These are phyloP conservation scores for Penelope pileata DNA, from an alignment of 2,113 vertebrate genomes.

Conservation along the genomic window DNA sequence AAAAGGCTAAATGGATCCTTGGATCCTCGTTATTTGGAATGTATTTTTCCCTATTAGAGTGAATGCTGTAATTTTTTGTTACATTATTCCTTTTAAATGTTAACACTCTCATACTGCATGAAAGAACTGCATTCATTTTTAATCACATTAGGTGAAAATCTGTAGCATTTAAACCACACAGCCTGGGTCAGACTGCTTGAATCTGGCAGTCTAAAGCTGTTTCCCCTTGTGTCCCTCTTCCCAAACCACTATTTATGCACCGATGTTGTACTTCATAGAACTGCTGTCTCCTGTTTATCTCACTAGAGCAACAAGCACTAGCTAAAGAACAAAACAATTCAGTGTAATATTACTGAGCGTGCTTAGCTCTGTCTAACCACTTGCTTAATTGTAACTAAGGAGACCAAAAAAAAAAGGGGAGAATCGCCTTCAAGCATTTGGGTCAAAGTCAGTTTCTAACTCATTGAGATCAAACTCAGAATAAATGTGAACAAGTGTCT, in stretches of 20 bases:
- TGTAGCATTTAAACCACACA: neutral
- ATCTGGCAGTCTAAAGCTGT: neutral
- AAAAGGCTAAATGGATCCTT: neutral
- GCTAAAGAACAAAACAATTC: neutral
- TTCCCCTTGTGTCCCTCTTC: neutral
- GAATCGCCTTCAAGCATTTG: neutral
- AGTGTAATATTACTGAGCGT: neutral
- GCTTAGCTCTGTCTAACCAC: neutral
- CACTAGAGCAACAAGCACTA: neutral
- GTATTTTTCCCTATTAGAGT: neutral
- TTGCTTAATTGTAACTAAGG: neutral
- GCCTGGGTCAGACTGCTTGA: neutral
- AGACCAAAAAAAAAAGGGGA: neutral
- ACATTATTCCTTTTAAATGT: constrained; percentile 12
- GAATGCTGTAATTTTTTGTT: neutral
- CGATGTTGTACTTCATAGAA: neutral
- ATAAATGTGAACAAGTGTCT: neutral
- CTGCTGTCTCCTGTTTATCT: neutral
- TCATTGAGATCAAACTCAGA: neutral
- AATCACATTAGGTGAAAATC: neutral
- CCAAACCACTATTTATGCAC: neutral
- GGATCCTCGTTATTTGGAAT: neutral
- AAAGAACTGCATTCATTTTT: neutral
- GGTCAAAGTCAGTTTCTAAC: neutral
- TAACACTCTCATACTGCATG: neutral